Conservation (phyloP, 2,797 vertebrate genomes). For the Gymnoscopelus microlampas region DNA sequence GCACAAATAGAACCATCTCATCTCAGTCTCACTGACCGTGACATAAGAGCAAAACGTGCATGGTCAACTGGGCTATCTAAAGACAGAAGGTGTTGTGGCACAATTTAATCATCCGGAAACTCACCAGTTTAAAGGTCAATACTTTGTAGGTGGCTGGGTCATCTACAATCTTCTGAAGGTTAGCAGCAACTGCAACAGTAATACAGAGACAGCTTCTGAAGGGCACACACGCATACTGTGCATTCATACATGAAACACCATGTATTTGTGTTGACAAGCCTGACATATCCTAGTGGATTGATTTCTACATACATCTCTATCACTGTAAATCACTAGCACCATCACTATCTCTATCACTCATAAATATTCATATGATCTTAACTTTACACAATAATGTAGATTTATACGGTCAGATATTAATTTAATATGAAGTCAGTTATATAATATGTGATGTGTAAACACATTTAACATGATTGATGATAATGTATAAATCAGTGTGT, state of each 20-base stretch:
- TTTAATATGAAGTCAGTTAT: too few species aligned
- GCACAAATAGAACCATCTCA: too few species aligned
- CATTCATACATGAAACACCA: not conserved
- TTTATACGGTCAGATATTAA: too few species aligned
- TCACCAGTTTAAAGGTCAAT: constrained; percentile 98
- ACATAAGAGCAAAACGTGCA: too few species aligned
- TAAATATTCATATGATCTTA: not conserved
- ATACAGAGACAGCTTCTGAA: constrained; percentile 21
- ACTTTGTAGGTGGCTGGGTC: constrained; percentile 96
- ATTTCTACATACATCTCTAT: not conserved
- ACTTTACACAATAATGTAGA: not conserved
- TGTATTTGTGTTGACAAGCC: not conserved
- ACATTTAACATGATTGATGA: too few species aligned
- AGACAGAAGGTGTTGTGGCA: constrained; percentile 3
- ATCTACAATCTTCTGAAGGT: constrained; percentile 99
- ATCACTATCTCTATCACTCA: not conserved
- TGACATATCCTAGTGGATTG: not conserved
- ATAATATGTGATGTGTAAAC: too few species aligned
- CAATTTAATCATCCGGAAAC: constrained; percentile 67
- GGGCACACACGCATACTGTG: not conserved
- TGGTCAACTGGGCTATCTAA: not conserved
- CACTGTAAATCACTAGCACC: not conserved
- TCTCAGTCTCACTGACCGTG: too few species aligned
- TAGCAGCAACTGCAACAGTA: constrained; percentile 92
- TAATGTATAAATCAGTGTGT: too few species aligned